A percentile compares a stretch with the other conserved stretches of the same genome.
Evolutionary conservation across 2,797 vertebrate species (phyloP).

Genomic region (Choloepus didactylus): DNA sequence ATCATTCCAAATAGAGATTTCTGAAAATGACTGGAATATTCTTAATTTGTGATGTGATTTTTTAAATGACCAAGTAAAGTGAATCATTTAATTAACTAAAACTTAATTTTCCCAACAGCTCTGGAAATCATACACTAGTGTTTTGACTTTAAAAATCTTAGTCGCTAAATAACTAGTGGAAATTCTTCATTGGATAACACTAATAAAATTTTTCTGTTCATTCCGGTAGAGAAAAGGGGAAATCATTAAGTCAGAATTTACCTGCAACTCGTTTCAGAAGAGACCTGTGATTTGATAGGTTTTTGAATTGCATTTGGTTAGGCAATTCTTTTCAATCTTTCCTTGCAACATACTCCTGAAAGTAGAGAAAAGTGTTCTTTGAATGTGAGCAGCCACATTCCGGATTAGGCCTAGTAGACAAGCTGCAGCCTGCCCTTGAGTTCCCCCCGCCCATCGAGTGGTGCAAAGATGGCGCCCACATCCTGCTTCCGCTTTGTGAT

Average conservation of each 20-base stretch:
- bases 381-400: no score
- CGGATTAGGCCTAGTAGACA: no score
- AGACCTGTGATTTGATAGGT: neutral
- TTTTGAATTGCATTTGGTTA: neutral
- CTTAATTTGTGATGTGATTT: neutral
- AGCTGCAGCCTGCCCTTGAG: no score
- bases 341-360: neutral
- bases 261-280: neutral
- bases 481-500: no score
- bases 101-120: neutral
- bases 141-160: conserved; percentile 27
- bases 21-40: neutral
- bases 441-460: no score
- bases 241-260: conserved; percentile 17
- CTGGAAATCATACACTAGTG: neutral
- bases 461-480: no score
- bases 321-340: conserved; percentile 7
- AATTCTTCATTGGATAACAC: neutral
- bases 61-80: neutral
- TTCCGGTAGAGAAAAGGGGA: neutral
- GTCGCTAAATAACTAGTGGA: conserved; percentile 5
- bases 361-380: neutral
- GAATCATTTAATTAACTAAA: neutral
- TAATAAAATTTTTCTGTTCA: neutral
- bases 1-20: conserved; percentile 13